Conservation (phyloP, 2,113 vertebrate species). For the Spheniscus mendiculus region DNA sequence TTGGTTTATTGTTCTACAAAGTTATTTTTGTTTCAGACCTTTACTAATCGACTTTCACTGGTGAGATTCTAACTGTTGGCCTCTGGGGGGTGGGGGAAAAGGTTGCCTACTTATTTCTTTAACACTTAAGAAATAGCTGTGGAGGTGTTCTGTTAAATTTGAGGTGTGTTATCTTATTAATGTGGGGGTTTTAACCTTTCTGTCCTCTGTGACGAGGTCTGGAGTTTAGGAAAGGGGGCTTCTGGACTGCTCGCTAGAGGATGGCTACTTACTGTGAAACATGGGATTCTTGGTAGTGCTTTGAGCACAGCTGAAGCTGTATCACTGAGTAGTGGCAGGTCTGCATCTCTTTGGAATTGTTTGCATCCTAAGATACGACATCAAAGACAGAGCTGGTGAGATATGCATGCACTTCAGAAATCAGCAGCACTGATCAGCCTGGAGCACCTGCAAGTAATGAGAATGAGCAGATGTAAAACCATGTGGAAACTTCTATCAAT, state of each 20-base stretch:
- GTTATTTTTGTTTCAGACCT: not conserved
- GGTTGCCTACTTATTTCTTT: not conserved
- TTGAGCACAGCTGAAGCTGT: not conserved
- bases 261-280: fast-evolving
- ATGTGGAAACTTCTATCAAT: fast-evolving
- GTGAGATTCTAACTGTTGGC: not conserved
- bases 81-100: not conserved
- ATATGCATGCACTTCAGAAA: fast-evolving
- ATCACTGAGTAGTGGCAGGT: not conserved
- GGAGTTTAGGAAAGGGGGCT: not conserved
- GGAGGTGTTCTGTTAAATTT: not conserved
- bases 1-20: not conserved
- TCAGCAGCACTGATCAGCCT: not conserved
- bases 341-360: not conserved
- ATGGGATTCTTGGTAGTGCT: fast-evolving
- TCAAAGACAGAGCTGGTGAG: not conserved
- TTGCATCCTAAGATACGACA: fast-evolving
- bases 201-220: not conserved
- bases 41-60: not conserved
- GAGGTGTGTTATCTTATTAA: not conserved
- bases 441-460: not conserved
- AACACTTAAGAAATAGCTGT: too few relatives aligned
- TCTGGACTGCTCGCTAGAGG: not conserved
- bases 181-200: not conserved
- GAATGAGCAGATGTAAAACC: not conserved